Conservation (phyloP, 1,140 invertebrate species). For the Lanistes nyassanus region DNA sequence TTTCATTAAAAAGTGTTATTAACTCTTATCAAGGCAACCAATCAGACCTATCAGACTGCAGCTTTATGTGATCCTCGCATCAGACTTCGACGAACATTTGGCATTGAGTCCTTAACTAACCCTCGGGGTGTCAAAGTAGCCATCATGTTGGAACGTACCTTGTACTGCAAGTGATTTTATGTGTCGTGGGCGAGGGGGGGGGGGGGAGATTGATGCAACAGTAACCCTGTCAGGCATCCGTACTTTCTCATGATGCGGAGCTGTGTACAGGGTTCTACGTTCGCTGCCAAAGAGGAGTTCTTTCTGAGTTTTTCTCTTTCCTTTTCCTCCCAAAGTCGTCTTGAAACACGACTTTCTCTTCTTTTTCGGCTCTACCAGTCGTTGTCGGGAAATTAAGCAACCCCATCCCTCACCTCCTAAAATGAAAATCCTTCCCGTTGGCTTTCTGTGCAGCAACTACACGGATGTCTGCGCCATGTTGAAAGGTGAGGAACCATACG, state of each 20-base stretch:
- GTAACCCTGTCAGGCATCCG: too few relatives aligned
- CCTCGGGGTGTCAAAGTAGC: too few relatives aligned
- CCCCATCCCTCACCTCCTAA: not conserved
- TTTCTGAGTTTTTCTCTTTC: conserved; percentile 1
- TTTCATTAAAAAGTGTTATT: not conserved
- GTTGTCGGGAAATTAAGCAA: not conserved
- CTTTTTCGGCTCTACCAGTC: not conserved
- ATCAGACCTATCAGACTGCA: not conserved
- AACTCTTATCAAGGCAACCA: not conserved
- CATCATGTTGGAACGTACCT: too few relatives aligned
- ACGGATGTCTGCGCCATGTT: conserved; percentile 7
- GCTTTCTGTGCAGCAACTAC: not conserved
- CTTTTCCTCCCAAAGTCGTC: not conserved
- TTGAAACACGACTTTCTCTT: not conserved
- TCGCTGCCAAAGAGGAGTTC: not conserved
- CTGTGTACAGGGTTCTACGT: too few relatives aligned
- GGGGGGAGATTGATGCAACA: too few relatives aligned
- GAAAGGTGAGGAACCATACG: not conserved
- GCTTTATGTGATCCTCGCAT: too few relatives aligned
- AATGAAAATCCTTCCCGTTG: not conserved
- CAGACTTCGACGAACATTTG: not conserved
- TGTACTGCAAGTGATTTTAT: too few relatives aligned
- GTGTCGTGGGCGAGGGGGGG: too few relatives aligned
- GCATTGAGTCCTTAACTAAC: too few relatives aligned
- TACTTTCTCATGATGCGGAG: too few relatives aligned